These are phyloP conservation scores for Stenotaenia linearis DNA, from an alignment of 2,888 invertebrate species.

Conservation along the genomic window DNA sequence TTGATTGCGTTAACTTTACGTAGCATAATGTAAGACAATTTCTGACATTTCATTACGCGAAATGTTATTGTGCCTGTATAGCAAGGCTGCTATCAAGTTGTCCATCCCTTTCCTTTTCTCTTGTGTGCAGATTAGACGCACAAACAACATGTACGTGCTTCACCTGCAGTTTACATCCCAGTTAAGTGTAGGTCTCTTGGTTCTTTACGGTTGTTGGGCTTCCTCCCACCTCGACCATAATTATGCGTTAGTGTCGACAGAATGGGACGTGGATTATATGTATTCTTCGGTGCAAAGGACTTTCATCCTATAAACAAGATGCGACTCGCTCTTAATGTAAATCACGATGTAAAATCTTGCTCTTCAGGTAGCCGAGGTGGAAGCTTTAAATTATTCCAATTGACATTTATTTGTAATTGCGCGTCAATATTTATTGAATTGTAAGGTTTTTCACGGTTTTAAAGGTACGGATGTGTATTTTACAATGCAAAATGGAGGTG, in stretches of 20 bases:
- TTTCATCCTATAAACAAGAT: slow-evolving; percentile 20
- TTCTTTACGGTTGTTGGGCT: slow-evolving; percentile 23
- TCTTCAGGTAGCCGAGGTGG: neutral
- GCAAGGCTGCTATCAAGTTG: neutral
- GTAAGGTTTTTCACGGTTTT: neutral
- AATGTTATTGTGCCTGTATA: neutral
- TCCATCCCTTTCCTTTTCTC: slow-evolving; percentile 6
- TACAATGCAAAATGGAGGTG: neutral
- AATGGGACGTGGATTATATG: slow-evolving; percentile 24
- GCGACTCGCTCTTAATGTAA: slow-evolving; percentile 22
- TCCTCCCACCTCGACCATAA: slow-evolving; percentile 26
- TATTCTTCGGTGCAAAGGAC: slow-evolving; percentile 14
- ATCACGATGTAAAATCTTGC: neutral
- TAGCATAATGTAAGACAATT: neutral
- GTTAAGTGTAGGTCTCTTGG: slow-evolving; percentile 26
- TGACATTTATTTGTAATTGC: neutral
- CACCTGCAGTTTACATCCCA: slow-evolving; percentile 23
- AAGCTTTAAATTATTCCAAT: neutral
- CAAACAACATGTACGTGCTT: slow-evolving; percentile 20
- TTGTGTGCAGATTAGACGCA: slow-evolving; percentile 15
- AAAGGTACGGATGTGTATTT: neutral
- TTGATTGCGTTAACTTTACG: neutral
- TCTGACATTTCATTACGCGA: neutral
- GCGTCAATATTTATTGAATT: neutral
- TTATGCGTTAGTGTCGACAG: slow-evolving; percentile 26